Conservation (phyloP, 2,888 invertebrate genomes). For the Cerastoderma edule region DNA sequence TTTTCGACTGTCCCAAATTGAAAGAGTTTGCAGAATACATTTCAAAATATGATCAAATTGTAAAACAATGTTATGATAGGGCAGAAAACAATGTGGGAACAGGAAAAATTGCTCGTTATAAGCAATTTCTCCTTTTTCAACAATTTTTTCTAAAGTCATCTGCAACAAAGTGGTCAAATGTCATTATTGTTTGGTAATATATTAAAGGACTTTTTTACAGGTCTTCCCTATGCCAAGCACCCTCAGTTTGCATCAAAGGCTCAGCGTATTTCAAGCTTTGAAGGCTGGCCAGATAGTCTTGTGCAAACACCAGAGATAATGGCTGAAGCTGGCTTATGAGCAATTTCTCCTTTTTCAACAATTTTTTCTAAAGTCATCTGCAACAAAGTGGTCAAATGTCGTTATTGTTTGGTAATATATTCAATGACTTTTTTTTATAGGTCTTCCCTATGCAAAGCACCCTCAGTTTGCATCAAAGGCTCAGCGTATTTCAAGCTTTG, state of each 20-base stretch:
- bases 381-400: not conserved
- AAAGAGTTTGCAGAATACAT: too few relatives aligned
- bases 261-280: constrained; percentile 56
- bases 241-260: constrained; percentile 54
- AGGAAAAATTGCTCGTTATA: too few relatives aligned
- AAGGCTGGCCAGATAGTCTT: constrained; percentile 90
- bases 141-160: not conserved
- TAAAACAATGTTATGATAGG: too few relatives aligned
- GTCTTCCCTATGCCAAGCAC: constrained; percentile 54
- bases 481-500: constrained; percentile 56
- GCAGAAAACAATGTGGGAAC: too few relatives aligned
- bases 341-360: not conserved
- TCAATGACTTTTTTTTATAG: constrained; percentile 25
- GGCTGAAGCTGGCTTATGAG: constrained; percentile 88
- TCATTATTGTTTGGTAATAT: not conserved
- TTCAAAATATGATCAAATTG: too few relatives aligned
- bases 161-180: too few relatives aligned
- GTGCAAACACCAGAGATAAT: constrained; percentile 91
- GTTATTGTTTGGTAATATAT: too few relatives aligned
- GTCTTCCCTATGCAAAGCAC: constrained; percentile 54
- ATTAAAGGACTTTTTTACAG: constrained; percentile 25
- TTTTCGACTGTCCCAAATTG: too few relatives aligned
- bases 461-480: constrained; percentile 54
- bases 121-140: not conserved
- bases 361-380: not conserved